phyloP scores from a whole-genome alignment of 2,113 vertebrate genomes.

The Neotragus pygmaeus region DNA sequence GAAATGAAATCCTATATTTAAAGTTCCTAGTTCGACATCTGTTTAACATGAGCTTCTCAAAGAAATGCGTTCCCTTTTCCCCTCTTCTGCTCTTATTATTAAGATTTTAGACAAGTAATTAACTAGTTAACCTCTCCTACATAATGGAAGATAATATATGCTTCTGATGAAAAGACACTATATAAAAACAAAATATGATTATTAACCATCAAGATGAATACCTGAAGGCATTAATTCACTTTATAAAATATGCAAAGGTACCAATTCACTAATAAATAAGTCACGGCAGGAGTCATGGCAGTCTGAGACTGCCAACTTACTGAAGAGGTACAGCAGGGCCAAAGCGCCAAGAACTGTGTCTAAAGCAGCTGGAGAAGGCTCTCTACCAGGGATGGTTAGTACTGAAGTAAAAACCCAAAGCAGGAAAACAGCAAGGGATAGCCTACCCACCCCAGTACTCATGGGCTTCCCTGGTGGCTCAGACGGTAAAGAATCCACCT shows the following conservation, averaged over 20 bases:
- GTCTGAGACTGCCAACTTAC: constrained; percentile 54
- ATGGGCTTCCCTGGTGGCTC: background rate
- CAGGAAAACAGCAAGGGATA: background rate
- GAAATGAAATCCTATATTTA: background rate
- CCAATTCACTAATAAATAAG: constrained; percentile 61
- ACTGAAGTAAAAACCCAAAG: background rate
- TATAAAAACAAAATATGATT: constrained; percentile 61
- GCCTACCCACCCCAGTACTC: background rate
- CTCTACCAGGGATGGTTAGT: background rate
- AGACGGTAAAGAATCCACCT: background rate
- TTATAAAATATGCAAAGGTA: constrained; percentile 57
- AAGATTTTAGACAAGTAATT: constrained; percentile 47
- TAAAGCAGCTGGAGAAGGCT: background rate
- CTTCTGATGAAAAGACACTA: constrained; percentile 55
- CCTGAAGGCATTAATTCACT: constrained; percentile 53
- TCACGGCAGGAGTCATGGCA: background rate
- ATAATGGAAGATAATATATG: constrained; percentile 63
- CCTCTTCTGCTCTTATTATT: background rate
- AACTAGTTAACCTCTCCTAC: constrained; percentile 31
- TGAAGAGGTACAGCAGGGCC: background rate
- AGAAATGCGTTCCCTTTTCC: background rate
- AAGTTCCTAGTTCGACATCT: background rate
- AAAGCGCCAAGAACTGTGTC: background rate
- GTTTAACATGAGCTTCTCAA: background rate
- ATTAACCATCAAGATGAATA: constrained; percentile 62